Base-by-base conservation (phyloP, 1,140 invertebrate species). In the Lucilia cuprina region DNA sequence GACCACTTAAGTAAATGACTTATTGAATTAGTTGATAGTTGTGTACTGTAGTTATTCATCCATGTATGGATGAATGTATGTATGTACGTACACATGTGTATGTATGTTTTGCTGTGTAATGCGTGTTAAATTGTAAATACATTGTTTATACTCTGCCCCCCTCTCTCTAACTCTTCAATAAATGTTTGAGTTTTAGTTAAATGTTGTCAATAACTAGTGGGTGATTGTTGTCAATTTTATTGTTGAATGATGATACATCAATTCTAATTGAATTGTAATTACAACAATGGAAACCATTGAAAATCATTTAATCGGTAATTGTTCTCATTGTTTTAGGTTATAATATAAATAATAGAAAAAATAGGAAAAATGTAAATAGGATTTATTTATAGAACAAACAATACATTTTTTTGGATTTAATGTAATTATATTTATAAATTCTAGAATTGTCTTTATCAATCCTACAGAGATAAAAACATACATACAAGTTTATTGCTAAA, bases 301-400 rank as follows among this genome's bases (percentile, higher is more conserved):
- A 70, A 70, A 70, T 70, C 65, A 70, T 70, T 70, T 70, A 70
- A 70, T 70, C 65, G 65, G 19, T 70, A 70, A 70, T 70, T 70
- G 65, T 25, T 70, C 65, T 21, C 25, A 70, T 70, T 70, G 65
- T 70, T 70, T 41, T 41, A 41, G 41, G 25, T 30, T 30, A 49
- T 12, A 49, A 49, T 49, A 49, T 49, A 49, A 30, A 30, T 30
- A 30, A 30, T 30, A 30, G 25, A 3, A 3, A 30, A 30, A 30
- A 30, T n/a, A n/a, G n/a, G n/a, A n/a, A n/a, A n/a, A n/a, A n/a
- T n/a, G 25, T 30, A 30, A 30, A 30, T 30, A 30, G 25, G 25
- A 30, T 30, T 30, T 30, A 30, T 30, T n/a, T 30, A 30, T 30
- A 30, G 25, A 30, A 30, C 25, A 30, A 30, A 30, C 25, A 30